Evolutionary conservation across 2,797 vertebrate genomes (phyloP), one percentile per base, ranked within the genome.

Genomic region (Tokudaia muenninki): DNA sequence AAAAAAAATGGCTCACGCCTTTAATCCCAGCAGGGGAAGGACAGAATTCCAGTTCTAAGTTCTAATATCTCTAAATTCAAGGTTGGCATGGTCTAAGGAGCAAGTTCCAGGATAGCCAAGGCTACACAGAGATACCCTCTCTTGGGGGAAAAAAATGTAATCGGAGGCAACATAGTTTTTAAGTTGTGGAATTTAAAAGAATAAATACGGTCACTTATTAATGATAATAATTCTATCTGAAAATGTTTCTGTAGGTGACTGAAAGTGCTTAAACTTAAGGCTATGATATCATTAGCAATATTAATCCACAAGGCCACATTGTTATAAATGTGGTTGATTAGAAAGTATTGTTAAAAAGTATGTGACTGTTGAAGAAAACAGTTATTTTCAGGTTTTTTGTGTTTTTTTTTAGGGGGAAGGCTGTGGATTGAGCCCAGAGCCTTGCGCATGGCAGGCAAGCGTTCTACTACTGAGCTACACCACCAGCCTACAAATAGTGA

Each of bases 141-240:
- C 67, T 72, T 17, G 16, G 34, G 31, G 6, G 5, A 3, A 7
- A n/a, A 34, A 44, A 90, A 34, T n/a, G 65, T 72, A 70, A 87
- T 70, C 29, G 93, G 52, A 83, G 84, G 21, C 87, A 96, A 41
- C 19, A 47, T 77, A 67, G 2, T 80, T 96, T 96, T 88, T 82
- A 87, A 91, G 78, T 74, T 97, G 50, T 61, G 1, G 21, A 47
- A 5, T 91, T 95, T 26, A 82, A 83, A 97, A 83, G 52, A 74
- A 82, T 75, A 81, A 89, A 92, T 67, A 29, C 0, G 37, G 44
- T 74, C 19, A 59, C 14, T 65, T 78, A 37, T 65, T 22, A 26
- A n/a, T 67, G 41, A 65, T 37, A 74, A 19, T 74, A 57, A 22
- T 82, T 82, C 13, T n/a, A 17, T 86, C 21, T 77, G 70, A 44